Evolutionary conservation across 2,888 invertebrate species (phyloP).

Genomic region (Subacronicta megacephala): DNA sequence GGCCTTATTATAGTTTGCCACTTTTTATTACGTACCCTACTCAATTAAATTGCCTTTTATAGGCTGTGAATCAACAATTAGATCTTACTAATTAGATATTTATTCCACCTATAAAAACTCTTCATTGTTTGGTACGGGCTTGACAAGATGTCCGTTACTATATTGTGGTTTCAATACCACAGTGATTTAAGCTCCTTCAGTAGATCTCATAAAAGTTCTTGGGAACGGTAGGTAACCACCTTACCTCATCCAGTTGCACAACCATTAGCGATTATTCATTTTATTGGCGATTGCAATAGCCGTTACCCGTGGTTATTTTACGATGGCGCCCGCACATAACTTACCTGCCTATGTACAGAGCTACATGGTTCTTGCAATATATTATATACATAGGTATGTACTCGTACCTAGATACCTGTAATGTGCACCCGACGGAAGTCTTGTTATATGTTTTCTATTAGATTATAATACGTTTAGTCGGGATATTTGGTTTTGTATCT

Average conservation of each 20-base stretch:
- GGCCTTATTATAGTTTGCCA: slow-evolving; percentile 73
- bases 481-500: no score
- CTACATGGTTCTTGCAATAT: slow-evolving; percentile 25
- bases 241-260: slow-evolving; percentile 52
- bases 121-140: slow-evolving; percentile 13
- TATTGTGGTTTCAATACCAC: slow-evolving; percentile 52
- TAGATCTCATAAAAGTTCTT: slow-evolving; percentile 57
- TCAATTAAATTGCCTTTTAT: slow-evolving; percentile 69
- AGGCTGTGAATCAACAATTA: slow-evolving; percentile 43
- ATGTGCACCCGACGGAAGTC: no score
- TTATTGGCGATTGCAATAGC: slow-evolving; percentile 65
- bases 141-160: slow-evolving; percentile 35
- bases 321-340: slow-evolving; percentile 42
- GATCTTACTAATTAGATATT: slow-evolving; percentile 51
- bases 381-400: not conserved
- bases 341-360: slow-evolving; percentile 28
- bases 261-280: slow-evolving; percentile 65
- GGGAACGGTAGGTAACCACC: slow-evolving; percentile 53
- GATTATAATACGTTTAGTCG: no score
- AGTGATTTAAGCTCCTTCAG: slow-evolving; percentile 46
- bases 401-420: no score
- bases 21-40: slow-evolving; percentile 69
- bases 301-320: slow-evolving; percentile 62
- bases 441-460: no score
- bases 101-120: slow-evolving; percentile 44